These are phyloP conservation scores for Psix sp. DNA, from an alignment of 1,140 invertebrate species.

Conservation along the genomic window DNA sequence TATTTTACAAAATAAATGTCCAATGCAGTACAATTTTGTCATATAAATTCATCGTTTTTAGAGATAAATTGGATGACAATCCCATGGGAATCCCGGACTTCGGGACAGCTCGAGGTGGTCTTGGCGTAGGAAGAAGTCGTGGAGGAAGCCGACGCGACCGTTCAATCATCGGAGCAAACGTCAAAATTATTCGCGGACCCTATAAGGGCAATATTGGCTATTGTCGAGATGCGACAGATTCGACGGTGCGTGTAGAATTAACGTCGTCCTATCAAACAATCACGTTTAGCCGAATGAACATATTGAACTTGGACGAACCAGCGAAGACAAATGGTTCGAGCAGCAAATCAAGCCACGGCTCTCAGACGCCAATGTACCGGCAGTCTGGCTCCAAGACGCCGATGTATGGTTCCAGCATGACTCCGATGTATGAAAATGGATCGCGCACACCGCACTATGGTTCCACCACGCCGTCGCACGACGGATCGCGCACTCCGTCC, in stretches of 20 bases:
- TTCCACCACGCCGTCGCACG: constrained; percentile 92
- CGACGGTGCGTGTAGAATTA: constrained; percentile 95
- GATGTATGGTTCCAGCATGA: constrained; percentile 90
- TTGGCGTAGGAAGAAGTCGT: constrained; percentile 85
- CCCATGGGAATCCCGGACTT: neutral
- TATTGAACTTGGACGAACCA: constrained; percentile 86
- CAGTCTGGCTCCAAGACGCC: constrained; percentile 87
- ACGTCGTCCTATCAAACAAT: constrained; percentile 98
- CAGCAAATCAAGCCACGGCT: constrained; percentile 77
- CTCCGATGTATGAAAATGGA: constrained; percentile 90
- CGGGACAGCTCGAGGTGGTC: constrained; percentile 88
- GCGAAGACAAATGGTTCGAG: constrained; percentile 83
- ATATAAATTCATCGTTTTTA: no score
- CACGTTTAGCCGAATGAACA: constrained; percentile 92
- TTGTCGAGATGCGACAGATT: constrained; percentile 94
- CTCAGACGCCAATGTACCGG: constrained; percentile 85
- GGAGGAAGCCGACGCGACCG: constrained; percentile 87
- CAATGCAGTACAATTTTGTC: no score
- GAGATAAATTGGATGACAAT: neutral
- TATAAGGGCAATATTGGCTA: constrained; percentile 92
- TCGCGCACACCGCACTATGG: constrained; percentile 95
- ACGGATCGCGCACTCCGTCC: constrained; percentile 89
- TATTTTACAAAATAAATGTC: no score
- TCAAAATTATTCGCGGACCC: constrained; percentile 97
- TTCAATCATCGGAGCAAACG: constrained; percentile 96